phyloP scores from a whole-genome alignment of 2,888 invertebrate species.

The Tetrapedia diversipes region DNA sequence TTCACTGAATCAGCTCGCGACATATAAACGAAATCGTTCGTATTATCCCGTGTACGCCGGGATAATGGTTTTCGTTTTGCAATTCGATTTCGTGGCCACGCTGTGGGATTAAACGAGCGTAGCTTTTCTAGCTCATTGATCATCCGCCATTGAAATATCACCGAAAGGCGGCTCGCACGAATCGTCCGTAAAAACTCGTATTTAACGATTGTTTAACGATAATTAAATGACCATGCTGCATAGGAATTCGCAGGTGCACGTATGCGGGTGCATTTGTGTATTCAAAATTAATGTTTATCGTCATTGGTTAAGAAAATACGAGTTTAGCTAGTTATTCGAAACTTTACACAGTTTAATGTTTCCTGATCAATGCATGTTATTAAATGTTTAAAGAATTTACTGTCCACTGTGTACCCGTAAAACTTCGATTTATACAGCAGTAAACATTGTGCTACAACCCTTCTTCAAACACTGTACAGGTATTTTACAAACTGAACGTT shows the following conservation, averaged over 20 bases:
- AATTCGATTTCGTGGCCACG: slow-evolving; percentile 4
- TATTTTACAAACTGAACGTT: too few relatives aligned
- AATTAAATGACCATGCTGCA: too few relatives aligned
- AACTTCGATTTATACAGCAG: not conserved
- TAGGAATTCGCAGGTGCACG: too few relatives aligned
- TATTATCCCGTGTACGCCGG: slow-evolving; percentile 22
- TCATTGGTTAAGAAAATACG: too few relatives aligned
- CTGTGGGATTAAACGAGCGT: slow-evolving; percentile 7
- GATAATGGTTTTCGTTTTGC: slow-evolving; percentile 32
- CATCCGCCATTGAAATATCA: not conserved
- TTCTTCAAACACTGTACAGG: not conserved
- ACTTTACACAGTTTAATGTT: too few relatives aligned
- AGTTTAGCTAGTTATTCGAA: too few relatives aligned
- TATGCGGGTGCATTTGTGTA: too few relatives aligned
- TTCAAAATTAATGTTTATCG: too few relatives aligned
- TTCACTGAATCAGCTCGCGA: slow-evolving; percentile 42
- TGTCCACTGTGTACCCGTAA: too few relatives aligned
- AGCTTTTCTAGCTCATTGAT: slow-evolving; percentile 18
- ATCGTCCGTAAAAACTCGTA: not conserved
- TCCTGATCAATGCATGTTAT: too few relatives aligned
- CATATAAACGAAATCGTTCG: slow-evolving; percentile 40
- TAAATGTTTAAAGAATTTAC: too few relatives aligned
- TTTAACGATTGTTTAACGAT: not conserved
- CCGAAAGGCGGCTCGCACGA: not conserved
- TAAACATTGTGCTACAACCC: not conserved